Evolutionary conservation across 1,140 invertebrate species (phyloP), one percentile per base, ranked within the genome.

Genomic region (Rhyzopertha dominica): DNA sequence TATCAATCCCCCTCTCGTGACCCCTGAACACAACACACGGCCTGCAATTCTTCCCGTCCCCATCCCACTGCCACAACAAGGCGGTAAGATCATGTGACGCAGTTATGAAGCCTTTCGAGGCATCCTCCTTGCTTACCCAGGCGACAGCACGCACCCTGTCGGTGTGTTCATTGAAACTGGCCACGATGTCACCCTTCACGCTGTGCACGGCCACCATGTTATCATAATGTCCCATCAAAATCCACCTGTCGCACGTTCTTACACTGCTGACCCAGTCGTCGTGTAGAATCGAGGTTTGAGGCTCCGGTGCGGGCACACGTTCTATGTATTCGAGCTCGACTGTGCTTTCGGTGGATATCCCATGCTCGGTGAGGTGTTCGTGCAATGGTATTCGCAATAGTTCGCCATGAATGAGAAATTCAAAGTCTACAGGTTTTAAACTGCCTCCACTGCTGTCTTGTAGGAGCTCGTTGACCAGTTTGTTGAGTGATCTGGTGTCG

Each of bases 211-310:
- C 86, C 12, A 97, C 61, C 25, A 89, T 90, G 64, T 90, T 87
- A 65, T 98, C 95, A 74, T 97, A 98, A 69, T 90, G 90, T n/a
- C 94, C 94, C 41, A 87, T 87, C 7, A 97, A 61, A 48, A 96
- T 90, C 85, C 87, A 94, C 71, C 85, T 81, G 17, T 79, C 76
- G 45, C 70, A 69, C 36, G 80, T 76, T 51, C 86, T 79, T 16
- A 95, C 82, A 24, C 88, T 82, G 34, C 86, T 84, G 8, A 98
- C 90, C 95, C 95, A 98, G 67, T 98, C 94, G 71, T 97, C 90
- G 66, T 96, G 92, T 57, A 91, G 76, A 35, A 97, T 72, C 60
- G 87, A 90, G 63, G 95, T 85, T 62, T 92, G 78, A 8, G 93
- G 93, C 60, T 88, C 78, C 0, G 94, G 95, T 2, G 92, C 81